Evolutionary conservation across 2,888 invertebrate species (phyloP), one percentile per base, ranked within the genome.

Genomic region (Leucophenga maculata): DNA sequence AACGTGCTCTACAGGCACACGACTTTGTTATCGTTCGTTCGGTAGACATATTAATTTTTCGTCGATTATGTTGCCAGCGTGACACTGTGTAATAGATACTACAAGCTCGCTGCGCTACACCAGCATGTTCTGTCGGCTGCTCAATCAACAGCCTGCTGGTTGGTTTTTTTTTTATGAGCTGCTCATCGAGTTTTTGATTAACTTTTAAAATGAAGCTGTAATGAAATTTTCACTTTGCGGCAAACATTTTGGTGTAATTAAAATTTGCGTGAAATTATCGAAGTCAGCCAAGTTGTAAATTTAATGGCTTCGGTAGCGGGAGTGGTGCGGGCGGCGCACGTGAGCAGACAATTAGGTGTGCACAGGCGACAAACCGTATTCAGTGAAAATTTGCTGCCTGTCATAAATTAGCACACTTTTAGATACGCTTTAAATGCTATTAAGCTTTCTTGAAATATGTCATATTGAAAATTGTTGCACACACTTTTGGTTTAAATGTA

Each of bases 211-310:
- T 80, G 74, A 77, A 78, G 81, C 75, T 74, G 77, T 82, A 82
- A 84, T 84, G 79, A 81, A 83, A 84, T 84, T 83, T 67, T 74
- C 80, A 81, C 81, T 80, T 81, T 78, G 78, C 77, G 82, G 82
- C 79, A 74, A 75, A 80, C 77, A 79, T 84, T 74, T 67, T 64
- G 67, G 72, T 70, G 70, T 74, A 80, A 79, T 80, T 80, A 80
- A 75, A 75, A 73, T 69, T 69, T 18, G 26, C 32, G 52, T 20
- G 20, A 54, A 65, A 50, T 65, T 50, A 65, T 64, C 48, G 62
- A 64, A 46, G 20, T 22, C 48, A 22, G 26, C 16, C 32, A 64
- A n/a, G 26, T 64, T 64, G 46, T 46, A 64, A 64, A 64, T 64
- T 46, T 46, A 39, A 64, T 48, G 22, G 62, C 60, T 44, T 39